These are phyloP conservation scores for Conus betulinus DNA, from an alignment of 1,140 invertebrate genomes.

Conservation along the genomic window DNA sequence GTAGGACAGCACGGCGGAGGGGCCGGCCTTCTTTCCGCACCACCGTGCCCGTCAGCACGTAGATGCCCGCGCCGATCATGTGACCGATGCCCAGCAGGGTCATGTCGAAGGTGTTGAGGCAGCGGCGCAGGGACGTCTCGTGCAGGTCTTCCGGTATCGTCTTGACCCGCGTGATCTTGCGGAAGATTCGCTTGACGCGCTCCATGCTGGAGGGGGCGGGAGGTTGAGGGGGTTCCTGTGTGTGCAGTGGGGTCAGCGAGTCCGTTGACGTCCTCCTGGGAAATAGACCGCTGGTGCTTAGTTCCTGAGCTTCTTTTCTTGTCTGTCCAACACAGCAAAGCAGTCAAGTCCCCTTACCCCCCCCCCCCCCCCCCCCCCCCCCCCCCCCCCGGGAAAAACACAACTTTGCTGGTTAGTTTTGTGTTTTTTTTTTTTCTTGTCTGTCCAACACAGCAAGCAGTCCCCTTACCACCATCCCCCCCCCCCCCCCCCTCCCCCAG, in stretches of 20 bases:
- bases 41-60: slow-evolving; percentile 83
- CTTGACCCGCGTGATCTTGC: slow-evolving; percentile 65
- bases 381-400: no score
- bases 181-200: slow-evolving; percentile 67
- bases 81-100: slow-evolving; percentile 90
- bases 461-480: no score
- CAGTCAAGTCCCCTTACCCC: neutral
- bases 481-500: neutral
- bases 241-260: neutral
- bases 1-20: slow-evolving; percentile 86
- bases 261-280: neutral
- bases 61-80: slow-evolving; percentile 89
- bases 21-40: slow-evolving; percentile 91
- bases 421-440: no score
- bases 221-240: neutral
- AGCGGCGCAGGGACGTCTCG: slow-evolving; percentile 86
- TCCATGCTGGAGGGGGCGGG: slow-evolving; percentile 26
- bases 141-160: slow-evolving; percentile 81
- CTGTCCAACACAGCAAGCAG: no score
- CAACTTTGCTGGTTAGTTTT: no score
- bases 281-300: neutral
- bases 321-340: neutral
- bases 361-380: neutral
- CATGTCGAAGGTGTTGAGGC: slow-evolving; percentile 89
- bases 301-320: neutral